phyloP scores from a whole-genome alignment of 2,888 invertebrate genomes.

The Papilio demoleus region DNA sequence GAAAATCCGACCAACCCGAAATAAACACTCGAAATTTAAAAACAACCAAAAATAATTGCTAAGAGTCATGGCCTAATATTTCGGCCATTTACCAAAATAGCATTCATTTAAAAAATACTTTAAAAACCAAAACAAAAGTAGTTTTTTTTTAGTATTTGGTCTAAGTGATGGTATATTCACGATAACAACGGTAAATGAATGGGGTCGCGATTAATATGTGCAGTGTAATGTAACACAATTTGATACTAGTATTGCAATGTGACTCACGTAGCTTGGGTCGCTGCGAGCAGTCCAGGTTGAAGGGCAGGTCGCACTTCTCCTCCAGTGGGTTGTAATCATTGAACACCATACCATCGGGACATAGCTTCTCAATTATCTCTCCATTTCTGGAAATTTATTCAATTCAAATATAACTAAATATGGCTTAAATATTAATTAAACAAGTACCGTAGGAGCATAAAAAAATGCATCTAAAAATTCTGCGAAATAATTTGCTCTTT shows the following conservation, averaged over 20 bases:
- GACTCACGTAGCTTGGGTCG: slow-evolving; percentile 91
- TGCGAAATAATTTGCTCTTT: too few relatives aligned
- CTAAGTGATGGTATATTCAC: not conserved
- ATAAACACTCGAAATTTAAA: too few relatives aligned
- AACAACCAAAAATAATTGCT: too few relatives aligned
- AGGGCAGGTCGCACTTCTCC: slow-evolving; percentile 94
- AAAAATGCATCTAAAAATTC: too few relatives aligned
- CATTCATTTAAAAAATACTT: too few relatives aligned
- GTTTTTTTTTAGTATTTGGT: not conserved
- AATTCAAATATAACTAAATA: not conserved
- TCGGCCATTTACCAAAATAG: too few relatives aligned
- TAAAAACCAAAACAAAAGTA: too few relatives aligned
- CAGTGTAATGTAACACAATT: slow-evolving; percentile 37
- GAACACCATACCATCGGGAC: slow-evolving; percentile 95
- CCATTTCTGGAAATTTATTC: slow-evolving; percentile 83
- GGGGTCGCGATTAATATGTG: slow-evolving; percentile 25
- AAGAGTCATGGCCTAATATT: too few relatives aligned
- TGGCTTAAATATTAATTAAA: too few relatives aligned
- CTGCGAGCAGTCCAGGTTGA: slow-evolving; percentile 92
- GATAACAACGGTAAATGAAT: slow-evolving; percentile 7
- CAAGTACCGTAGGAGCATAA: too few relatives aligned
- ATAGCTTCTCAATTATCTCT: slow-evolving; percentile 89
- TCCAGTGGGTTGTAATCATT: slow-evolving; percentile 92
- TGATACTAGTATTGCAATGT: slow-evolving; percentile 18
- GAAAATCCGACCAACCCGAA: too few relatives aligned